A percentile compares a stretch with the other conserved stretches of the same genome.
These are phyloP conservation scores for Oophaga sylvatica DNA, from an alignment of 2,797 vertebrate species.

Conservation along the genomic window DNA sequence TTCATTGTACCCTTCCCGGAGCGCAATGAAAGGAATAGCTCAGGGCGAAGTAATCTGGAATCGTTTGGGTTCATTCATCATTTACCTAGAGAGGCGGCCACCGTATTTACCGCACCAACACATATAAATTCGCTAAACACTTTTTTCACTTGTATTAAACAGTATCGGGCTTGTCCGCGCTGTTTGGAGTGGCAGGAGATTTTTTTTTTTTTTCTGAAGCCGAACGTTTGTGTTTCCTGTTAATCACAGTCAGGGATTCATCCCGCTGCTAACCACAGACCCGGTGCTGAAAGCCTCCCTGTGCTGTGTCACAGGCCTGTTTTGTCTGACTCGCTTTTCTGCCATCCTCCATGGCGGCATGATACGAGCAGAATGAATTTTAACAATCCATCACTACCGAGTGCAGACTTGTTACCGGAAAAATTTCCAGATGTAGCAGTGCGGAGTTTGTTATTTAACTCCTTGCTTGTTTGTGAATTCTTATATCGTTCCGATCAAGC, in stretches of 20 bases:
- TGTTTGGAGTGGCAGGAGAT: conserved; percentile 28
- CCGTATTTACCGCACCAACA: conserved; percentile 20
- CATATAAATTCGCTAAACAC: conserved; percentile 32
- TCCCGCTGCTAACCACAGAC: neutral
- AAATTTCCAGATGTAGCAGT: neutral
- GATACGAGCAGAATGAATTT: neutral
- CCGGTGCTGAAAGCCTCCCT: conserved; percentile 61
- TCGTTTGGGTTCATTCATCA: conserved; percentile 20
- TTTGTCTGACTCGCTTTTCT: conserved; percentile 58
- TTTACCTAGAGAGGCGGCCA: conserved; percentile 20
- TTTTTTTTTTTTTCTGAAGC: conserved; percentile 4
- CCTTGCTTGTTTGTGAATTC: neutral
- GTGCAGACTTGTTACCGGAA: neutral
- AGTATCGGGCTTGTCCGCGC: neutral
- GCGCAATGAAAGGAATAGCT: conserved; percentile 24
- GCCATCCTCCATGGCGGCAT: neutral
- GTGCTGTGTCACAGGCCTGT: conserved; percentile 64
- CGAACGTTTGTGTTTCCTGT: neutral
- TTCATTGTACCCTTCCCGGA: conserved; percentile 13
- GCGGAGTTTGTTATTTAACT: neutral
- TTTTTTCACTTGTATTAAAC: conserved; percentile 23
- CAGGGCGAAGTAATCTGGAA: neutral
- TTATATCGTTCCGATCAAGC: neutral
- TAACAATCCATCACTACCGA: neutral
- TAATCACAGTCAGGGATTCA: conserved; percentile 46